Base-by-base conservation (phyloP, 2,797 vertebrate species). In the Clamator glandarius region DNA sequence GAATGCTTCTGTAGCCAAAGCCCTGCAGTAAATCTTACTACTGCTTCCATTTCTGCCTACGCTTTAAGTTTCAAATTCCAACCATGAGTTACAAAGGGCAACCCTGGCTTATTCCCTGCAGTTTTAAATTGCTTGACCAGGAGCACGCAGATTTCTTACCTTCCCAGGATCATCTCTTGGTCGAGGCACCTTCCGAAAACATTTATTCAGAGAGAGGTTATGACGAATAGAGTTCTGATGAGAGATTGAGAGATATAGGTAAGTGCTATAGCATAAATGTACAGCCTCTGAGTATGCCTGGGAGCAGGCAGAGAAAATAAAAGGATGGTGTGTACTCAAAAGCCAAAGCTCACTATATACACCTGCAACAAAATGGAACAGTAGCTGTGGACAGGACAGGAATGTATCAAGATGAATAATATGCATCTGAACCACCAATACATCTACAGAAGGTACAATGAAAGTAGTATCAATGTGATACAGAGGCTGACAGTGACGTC, bases 161-260 rank as follows among this genome's bases (percentile, higher is more conserved):
- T 99, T 99, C 83, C 99, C 99, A 31, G 99, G 99, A 97, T 99
- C 99, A 42, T 97, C 99, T 82, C 99, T 98, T 3, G 99, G 99
- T 70, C 99, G 98, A 95, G 99, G 99, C 96, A 99, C 98, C 97
- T 99, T 99, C 96, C 99, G 98, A 97, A 99, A 99, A 97, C 99
- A 99, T 97, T 99, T 99, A 96, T 99, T 99, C 57, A 99, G 98
- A 35, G 99, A 99, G 79, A 99, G 98, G 95, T 99, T 99, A 89
- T 99, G 99, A n/a, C 99, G 98, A 96, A 99, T 99, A 80, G 99
- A 99, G 97, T 99, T 99, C 99, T 99, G 97, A 75, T 69, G 93
- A 97, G 84, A 94, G 39, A 96, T 39, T 77, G 67, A 96, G 52
- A 84, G 48, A 90, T 24, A 73, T 11, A 81, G 35, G 52, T 90